A percentile compares a stretch with the other conserved stretches of the same genome.
Evolutionary conservation across 2,888 invertebrate species (phyloP).

Genomic region (Brenthis ino): DNA sequence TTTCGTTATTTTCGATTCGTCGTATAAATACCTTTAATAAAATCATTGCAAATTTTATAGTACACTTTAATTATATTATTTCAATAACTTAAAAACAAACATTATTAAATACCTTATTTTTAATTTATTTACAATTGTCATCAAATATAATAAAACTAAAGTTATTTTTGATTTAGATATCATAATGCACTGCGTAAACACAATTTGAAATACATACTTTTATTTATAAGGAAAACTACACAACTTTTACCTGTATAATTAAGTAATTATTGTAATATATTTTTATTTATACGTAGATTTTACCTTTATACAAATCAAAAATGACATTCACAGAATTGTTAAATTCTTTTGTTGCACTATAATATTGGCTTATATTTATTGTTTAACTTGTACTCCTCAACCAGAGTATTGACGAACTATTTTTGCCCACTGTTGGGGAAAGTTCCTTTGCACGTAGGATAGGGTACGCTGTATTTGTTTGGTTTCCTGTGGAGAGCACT

Average conservation of each 20-base stretch:
- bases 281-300: too few species aligned
- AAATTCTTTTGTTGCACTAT: neutral
- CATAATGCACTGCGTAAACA: too few species aligned
- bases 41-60: neutral
- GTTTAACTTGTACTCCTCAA: slow-evolving; percentile 46
- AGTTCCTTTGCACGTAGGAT: slow-evolving; percentile 87
- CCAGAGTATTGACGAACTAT: slow-evolving; percentile 87
- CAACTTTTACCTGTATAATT: too few species aligned
- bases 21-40: too few species aligned
- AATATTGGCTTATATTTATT: neutral
- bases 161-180: neutral
- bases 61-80: slow-evolving; percentile 5
- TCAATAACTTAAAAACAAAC: neutral
- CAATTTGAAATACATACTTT: too few species aligned
- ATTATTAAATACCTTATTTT: slow-evolving; percentile 16
- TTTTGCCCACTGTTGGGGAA: slow-evolving; percentile 89
- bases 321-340: too few species aligned
- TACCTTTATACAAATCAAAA: too few species aligned
- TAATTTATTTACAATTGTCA: slow-evolving; percentile 15
- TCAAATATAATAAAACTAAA: neutral
- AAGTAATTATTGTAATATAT: too few species aligned
- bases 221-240: too few species aligned
- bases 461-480: slow-evolving; percentile 89
- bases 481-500: slow-evolving; percentile 86
- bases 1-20: too few species aligned